A percentile compares a stretch with the other conserved stretches of the same genome.
Evolutionary conservation across 2,888 invertebrate genomes (phyloP).

Genomic region (Gryllus longicercus): DNA sequence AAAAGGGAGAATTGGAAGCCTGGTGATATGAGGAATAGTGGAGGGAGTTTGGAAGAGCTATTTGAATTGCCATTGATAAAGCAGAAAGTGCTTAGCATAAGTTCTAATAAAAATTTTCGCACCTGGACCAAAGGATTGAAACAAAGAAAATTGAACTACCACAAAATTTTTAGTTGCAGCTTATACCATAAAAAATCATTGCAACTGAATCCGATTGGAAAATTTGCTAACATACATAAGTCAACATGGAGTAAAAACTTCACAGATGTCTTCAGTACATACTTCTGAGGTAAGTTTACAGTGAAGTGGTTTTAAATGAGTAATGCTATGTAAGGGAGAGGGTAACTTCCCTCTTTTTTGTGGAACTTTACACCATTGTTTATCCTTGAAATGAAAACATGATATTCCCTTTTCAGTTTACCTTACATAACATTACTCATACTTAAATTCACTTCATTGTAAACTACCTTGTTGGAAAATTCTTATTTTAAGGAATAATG

Average conservation of each 20-base stretch:
- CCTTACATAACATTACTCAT: not conserved
- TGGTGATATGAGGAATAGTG: not conserved
- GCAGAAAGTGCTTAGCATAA: not conserved
- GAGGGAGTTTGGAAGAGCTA: not conserved
- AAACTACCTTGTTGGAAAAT: not conserved
- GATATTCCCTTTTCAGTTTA: not conserved
- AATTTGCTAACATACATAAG: not conserved
- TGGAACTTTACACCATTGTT: conserved; percentile 19
- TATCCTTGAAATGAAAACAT: conserved; percentile 12
- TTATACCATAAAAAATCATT: not conserved
- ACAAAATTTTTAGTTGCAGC: not conserved
- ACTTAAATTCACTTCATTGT: not conserved
- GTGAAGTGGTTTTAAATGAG: not conserved
- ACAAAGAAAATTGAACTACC: not conserved
- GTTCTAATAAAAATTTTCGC: not conserved
- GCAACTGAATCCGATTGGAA: not conserved
- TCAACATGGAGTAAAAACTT: not conserved
- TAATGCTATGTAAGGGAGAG: not conserved
- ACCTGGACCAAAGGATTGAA: not conserved
- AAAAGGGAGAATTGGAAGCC: too few species aligned
- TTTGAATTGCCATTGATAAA: not conserved
- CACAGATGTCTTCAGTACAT: not conserved
- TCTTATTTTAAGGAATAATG: too few species aligned
- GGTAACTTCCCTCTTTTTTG: not conserved
- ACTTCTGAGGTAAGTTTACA: not conserved